Base-by-base conservation (phyloP, 2,888 invertebrate genomes). In the Amphiduros pacificus region DNA sequence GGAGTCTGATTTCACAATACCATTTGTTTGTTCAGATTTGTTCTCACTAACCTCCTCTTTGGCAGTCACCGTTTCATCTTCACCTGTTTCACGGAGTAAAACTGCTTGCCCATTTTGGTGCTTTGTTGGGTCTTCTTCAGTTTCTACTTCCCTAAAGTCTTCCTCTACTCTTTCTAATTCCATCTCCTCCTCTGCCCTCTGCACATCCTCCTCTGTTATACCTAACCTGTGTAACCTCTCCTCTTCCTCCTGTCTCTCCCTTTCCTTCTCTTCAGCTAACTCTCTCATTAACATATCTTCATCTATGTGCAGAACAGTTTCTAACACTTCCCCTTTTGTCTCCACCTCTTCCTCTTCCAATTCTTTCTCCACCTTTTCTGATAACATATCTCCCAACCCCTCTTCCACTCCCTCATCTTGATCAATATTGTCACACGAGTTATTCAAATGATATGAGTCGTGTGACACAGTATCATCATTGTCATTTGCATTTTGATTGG, bases 401-500 rank as follows among this genome's bases (percentile, higher is more conserved):
- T 28, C 44, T 55, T 40, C 22, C 5, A 22, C n/a, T 9, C n/a
- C 20, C n/a, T 20, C 44, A n/a, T 44, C 20, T 28, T 55, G 55
- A 40, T 41, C 27, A 4, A 55, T 28, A 27, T 55, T 20, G 40
- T 59, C 65, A 44, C 41, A 9, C 59, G 54, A 60, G 60, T 67
- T 51, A 11, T 61, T 62, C 59, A 74, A 63, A 36, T 65, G 70
- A 58, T 74, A 74, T 6, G 74, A 74, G 58, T 68, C 74, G 55
- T 73, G 70, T 17, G 73, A 74, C 52, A 64, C 55, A 55, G 63
- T 67, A 57, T 70, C 70, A 71, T 76, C 79, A 75, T 72, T 77
- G 77, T 78, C 79, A 77, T 76, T 73, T 72, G 76, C 77, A 78
- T 76, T 78, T 77, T 79, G 78, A 78, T 76, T 77, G 75, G 77